Evolutionary conservation across 92 coral and sea anemone genomes (phyloP).

Genomic region (Epizoanthus ramosus): DNA sequence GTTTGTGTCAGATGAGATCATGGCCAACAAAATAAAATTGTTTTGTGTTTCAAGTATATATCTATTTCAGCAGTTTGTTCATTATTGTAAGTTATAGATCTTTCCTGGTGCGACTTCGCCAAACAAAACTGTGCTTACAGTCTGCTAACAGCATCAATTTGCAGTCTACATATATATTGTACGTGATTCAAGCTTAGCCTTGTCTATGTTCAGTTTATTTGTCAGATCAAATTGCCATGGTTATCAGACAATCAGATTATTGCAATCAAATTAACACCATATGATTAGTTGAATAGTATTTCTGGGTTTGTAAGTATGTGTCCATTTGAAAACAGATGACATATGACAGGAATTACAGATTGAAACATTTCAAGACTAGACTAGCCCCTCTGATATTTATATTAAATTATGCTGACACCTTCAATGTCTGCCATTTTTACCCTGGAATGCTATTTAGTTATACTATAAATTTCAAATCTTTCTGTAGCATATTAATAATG

Average conservation of each 20-base stretch:
- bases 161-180: conserved; percentile 9
- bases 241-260: neutral
- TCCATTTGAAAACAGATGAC: neutral
- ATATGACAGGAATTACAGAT: neutral
- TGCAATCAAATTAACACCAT: conserved; percentile 33
- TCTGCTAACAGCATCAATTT: neutral
- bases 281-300: conserved; percentile 26
- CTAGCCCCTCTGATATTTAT: neutral
- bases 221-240: conserved; percentile 18
- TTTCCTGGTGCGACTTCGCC: no score
- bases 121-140: no score
- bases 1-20: no score
- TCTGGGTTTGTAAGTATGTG: conserved; percentile 31
- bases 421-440: neutral
- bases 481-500: conserved; percentile 1
- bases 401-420: neutral
- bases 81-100: no score
- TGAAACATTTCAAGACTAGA: neutral
- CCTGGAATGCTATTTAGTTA: conserved; percentile 1
- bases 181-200: conserved; percentile 11
- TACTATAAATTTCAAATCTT: neutral
- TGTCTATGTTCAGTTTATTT: neutral
- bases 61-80: no score
- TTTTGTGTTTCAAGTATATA: no score
- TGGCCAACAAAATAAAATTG: no score